Evolutionary conservation across 2,797 vertebrate species (phyloP).

Genomic region (Poeciliopsis turneri): DNA sequence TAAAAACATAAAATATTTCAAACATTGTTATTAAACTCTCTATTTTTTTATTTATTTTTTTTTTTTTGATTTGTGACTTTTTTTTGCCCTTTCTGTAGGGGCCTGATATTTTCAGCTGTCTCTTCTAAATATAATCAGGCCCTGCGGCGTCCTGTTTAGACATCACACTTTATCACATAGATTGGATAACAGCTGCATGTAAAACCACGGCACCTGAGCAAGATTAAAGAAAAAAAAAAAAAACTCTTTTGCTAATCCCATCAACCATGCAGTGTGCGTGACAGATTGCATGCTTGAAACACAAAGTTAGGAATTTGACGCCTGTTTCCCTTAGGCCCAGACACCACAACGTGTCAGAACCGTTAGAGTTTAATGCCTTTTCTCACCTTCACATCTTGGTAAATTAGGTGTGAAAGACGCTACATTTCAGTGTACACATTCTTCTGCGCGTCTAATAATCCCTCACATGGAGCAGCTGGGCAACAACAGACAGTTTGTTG

Average conservation of each 20-base stretch:
- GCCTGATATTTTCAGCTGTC: not conserved
- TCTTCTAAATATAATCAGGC: not conserved
- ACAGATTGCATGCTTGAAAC: conserved; percentile 1
- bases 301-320: not conserved
- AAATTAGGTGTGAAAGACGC: not conserved
- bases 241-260: not conserved
- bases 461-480: not conserved
- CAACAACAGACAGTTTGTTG: not conserved
- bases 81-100: not conserved
- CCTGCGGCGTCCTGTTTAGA: not conserved
- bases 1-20: not conserved
- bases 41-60: too few species aligned
- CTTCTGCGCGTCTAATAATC: not conserved
- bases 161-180: not conserved
- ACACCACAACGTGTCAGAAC: not conserved
- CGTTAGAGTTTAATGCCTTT: not conserved
- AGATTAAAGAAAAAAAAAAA: not conserved
- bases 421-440: not conserved
- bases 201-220: not conserved
- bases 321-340: not conserved
- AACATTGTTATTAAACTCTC: not conserved
- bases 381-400: not conserved
- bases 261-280: not conserved
- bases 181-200: not conserved
- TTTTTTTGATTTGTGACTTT: not conserved